Conservation (phyloP, 2,113 vertebrate genomes). For the Callipepla squamata region DNA sequence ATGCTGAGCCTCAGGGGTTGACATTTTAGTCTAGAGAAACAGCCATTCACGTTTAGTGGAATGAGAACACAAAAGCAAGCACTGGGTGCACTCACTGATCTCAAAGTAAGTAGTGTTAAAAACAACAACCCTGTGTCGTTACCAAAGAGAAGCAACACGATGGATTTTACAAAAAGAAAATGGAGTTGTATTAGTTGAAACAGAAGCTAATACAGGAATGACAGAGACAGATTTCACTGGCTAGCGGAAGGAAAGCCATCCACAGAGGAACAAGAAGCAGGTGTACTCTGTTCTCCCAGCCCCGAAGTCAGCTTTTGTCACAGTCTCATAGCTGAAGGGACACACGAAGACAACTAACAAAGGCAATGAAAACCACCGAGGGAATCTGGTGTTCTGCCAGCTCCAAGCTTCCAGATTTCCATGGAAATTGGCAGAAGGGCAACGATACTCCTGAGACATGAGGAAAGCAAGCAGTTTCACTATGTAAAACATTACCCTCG, state of each 20-base stretch:
- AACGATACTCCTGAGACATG: neutral
- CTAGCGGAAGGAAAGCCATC: neutral
- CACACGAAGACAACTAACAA: neutral
- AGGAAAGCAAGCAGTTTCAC: neutral
- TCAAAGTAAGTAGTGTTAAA: neutral
- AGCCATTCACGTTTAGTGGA: slow-evolving; percentile 11
- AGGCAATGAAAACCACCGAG: neutral
- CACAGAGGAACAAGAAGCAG: neutral
- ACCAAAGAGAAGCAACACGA: neutral
- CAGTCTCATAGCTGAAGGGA: neutral
- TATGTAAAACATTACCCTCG: neutral
- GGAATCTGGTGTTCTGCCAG: neutral
- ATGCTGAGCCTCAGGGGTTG: neutral
- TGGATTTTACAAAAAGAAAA: too few species aligned
- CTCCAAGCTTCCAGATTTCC: neutral
- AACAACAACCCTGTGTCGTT: neutral
- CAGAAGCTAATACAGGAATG: slow-evolving; percentile 50
- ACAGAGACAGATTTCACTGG: neutral
- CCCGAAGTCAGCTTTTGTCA: neutral
- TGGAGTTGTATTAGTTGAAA: neutral
- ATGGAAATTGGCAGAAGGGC: neutral
- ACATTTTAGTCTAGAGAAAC: slow-evolving; percentile 27
- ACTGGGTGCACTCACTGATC: neutral
- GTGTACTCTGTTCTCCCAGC: neutral
- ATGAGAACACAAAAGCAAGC: neutral